A percentile compares a stretch with the other conserved stretches of the same genome.
phyloP scores from a whole-genome alignment of 2,888 invertebrate genomes.

The Miltochrista miniata region DNA sequence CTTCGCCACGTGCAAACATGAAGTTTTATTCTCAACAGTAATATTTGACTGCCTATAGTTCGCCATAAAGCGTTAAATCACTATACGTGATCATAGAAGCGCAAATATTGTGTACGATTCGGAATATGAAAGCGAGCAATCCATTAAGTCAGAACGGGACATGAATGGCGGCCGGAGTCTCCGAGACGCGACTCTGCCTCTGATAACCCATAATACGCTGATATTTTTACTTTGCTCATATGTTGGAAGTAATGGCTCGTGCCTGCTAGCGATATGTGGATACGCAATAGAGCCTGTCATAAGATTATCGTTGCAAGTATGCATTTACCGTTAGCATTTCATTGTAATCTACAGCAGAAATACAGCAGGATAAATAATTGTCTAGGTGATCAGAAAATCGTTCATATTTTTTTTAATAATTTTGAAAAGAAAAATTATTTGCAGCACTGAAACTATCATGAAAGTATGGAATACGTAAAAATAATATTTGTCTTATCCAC shows the following conservation, averaged over 20 bases:
- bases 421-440: too few species aligned
- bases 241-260: constrained; percentile 82
- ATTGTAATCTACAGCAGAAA: neutral
- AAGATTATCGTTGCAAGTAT: neutral
- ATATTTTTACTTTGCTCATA: constrained; percentile 84
- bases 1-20: constrained; percentile 16
- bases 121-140: constrained; percentile 81
- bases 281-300: constrained; percentile 22
- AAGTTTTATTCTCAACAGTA: constrained; percentile 35
- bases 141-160: constrained; percentile 75
- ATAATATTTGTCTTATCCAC: constrained; percentile 50
- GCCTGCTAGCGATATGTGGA: constrained; percentile 54
- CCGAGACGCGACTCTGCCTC: constrained; percentile 74
- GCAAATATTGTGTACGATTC: constrained; percentile 69
- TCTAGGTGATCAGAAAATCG: too few species aligned
- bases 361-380: too few species aligned
- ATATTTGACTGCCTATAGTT: constrained; percentile 22
- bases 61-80: constrained; percentile 68
- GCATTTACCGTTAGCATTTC: too few species aligned
- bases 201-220: constrained; percentile 83
- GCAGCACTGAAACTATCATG: too few species aligned
- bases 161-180: constrained; percentile 69
- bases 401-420: too few species aligned
- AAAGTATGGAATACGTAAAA: neutral
- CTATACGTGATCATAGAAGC: constrained; percentile 72